Evolutionary conservation across 2,888 invertebrate species (phyloP), one percentile per base, ranked within the genome.

Genomic region (Dicycla oo): DNA sequence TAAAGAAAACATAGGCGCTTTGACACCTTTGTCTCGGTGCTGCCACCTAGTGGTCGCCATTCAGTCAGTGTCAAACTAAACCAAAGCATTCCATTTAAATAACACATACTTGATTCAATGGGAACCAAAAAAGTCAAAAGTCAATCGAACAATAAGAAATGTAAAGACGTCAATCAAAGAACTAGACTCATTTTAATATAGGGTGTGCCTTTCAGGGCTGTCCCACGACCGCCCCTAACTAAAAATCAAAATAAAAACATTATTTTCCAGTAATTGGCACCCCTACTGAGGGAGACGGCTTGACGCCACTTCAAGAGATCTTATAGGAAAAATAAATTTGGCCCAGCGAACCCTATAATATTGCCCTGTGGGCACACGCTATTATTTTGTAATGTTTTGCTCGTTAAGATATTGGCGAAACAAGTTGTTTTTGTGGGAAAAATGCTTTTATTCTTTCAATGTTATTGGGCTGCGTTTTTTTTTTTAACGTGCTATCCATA

Each of bases 201-300:
- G 91, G 94, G 95, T 95, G 91, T 95, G 87, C 93, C 89, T 96
- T 92, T 90, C 95, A 94, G 92, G 94, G 94, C 79, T 92, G 94
- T 95, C 95, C 94, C 95, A 95, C 94, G 94, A 93, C 94, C 94
- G 94, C 95, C 96, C 95, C 94, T 94, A 95, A 95, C 95, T 95
- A 94, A 94, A 95, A 95, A 94, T 91, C 87, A 91, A 94, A 95
- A 94, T 94, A 94, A 88, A 79, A 94, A 95, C 93, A 94, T 94
- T 95, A 94, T 95, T 94, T 94, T 89, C 87, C 91, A 89, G 93
- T 95, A 95, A 96, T 95, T 95, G 95, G 96, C 95, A 92, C 94
- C 95, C 95, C 95, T 94, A 92, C 91, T 89, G 95, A 62, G 91
- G 90, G 86, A 88, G 88, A 86, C 93, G 86, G 93, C 93, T 94